phyloP scores from a whole-genome alignment of 2,888 invertebrate species.

The Torymus aiolomorphi region DNA sequence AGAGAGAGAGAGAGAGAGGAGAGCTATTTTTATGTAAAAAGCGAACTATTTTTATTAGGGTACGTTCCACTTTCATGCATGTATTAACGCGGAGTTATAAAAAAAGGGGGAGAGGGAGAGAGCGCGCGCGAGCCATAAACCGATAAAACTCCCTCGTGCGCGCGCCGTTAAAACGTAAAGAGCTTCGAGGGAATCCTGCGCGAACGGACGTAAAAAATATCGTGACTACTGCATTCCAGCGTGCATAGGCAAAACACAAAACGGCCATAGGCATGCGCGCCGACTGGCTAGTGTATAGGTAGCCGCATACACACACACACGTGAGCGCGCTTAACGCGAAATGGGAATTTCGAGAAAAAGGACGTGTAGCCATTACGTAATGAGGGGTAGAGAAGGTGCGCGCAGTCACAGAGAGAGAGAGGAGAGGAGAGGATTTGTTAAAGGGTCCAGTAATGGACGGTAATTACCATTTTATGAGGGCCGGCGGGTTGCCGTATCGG shows the following conservation, averaged over 20 bases:
- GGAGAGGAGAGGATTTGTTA: constrained; percentile 43
- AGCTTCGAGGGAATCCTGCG: constrained; percentile 12
- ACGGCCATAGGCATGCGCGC: neutral
- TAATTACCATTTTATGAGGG: constrained; percentile 88
- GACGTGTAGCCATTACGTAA: neutral
- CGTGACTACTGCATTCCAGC: constrained; percentile 51
- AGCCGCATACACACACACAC: neutral
- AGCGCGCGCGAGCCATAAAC: constrained; percentile 43
- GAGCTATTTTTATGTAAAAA: constrained; percentile 44
- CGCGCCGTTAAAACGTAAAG: constrained; percentile 48
- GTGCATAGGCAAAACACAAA: constrained; percentile 34
- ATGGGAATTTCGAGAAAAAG: constrained; percentile 24
- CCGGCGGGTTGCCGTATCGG: constrained; percentile 93
- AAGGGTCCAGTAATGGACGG: constrained; percentile 30
- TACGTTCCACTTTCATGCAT: constrained; percentile 51
- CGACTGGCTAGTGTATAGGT: neutral
- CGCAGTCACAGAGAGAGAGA: neutral
- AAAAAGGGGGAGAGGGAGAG: constrained; percentile 22
- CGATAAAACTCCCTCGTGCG: constrained; percentile 43
- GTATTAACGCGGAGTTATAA: constrained; percentile 46
- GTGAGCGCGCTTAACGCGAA: neutral
- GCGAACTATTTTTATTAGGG: constrained; percentile 52
- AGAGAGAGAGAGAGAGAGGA: no score
- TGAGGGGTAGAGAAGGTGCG: neutral
- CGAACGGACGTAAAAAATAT: neutral